Evolutionary conservation across 2,888 invertebrate genomes (phyloP), one percentile per base, ranked within the genome.

Genomic region (Drosophila mulleri): DNA sequence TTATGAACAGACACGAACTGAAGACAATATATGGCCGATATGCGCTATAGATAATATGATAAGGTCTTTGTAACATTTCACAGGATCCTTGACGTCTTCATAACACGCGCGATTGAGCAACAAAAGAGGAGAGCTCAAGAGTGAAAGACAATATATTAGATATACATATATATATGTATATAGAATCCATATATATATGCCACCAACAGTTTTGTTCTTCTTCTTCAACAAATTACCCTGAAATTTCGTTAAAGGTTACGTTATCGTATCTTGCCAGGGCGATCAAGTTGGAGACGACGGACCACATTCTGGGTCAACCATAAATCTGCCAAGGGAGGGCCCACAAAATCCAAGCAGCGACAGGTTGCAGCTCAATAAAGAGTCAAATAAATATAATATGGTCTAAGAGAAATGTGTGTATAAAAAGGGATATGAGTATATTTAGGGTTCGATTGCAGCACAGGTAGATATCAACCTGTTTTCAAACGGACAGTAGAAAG

Each of bases 331-430:
- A 83, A 59, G 32, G 14, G 68, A 23, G 44, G 44, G 32, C 29
- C 29, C 32, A 23, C 5, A 39, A 68, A 71, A 47, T 69, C 67
- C 65, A 71, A 68, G 72, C 72, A 71, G 84, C 86, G 83, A 83
- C 83, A 83, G 83, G 83, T 83, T 83, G 83, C 86, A 83, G 83
- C 84, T 84, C 84, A 84, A 84, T 84, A 84, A 87, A 84, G 82
- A 84, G 78, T 78, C 59, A 82, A 81, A 82, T 81, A 81, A 81
- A 81, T 67, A 68, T 78, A 59, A 82, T 82, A 80, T 67, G 58
- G 67, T 72, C 75, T 82, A 74, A 64, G 64, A 48, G 20, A 44
- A 44, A 57, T 57, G 39, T 35, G 9, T 57, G 9, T 57, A 44
- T 44, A n/a, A 44, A 83, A 84, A 84, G 84, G 84, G 80, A 84